These are phyloP conservation scores for Loriculus beryllinus DNA, from an alignment of 2,797 vertebrate species.

Conservation along the genomic window DNA sequence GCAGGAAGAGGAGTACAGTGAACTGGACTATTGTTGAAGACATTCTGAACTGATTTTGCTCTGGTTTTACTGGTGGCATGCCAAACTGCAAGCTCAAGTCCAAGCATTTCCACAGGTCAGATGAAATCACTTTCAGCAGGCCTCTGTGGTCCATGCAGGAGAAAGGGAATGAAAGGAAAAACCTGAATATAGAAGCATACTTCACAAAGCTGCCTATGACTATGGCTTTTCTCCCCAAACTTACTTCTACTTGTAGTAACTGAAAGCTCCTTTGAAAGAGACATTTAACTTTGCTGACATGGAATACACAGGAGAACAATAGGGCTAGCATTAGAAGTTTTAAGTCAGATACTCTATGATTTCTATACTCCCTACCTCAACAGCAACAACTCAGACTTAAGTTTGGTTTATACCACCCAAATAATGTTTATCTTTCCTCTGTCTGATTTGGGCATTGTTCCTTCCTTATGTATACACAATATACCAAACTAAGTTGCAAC, in stretches of 20 bases:
- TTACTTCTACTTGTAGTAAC: not conserved
- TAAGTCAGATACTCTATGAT: not conserved
- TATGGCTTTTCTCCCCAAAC: not conserved
- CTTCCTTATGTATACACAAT: conserved; percentile 14
- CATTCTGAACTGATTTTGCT: not conserved
- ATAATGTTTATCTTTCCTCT: conserved; percentile 12
- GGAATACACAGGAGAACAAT: not conserved
- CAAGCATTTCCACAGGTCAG: not conserved
- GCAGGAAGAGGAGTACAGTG: conserved; percentile 14
- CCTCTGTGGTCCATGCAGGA: not conserved
- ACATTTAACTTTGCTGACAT: not conserved
- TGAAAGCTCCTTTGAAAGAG: not conserved
- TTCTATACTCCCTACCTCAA: not conserved
- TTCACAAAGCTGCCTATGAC: not conserved
- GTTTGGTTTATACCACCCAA: conserved; percentile 4
- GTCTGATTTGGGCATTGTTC: not conserved
- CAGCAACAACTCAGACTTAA: not conserved
- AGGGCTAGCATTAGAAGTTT: not conserved
- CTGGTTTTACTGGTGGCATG: not conserved
- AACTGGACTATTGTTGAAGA: conserved; percentile 34
- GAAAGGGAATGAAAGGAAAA: not conserved
- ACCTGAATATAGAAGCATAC: not conserved
- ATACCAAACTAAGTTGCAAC: not conserved
- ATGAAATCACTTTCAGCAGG: not conserved
- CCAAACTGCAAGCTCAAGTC: not conserved